Percentiles rank a stretch among this genome's conserved stretches.
These are phyloP conservation scores for Ichneumon xanthorius DNA, from an alignment of 2,888 invertebrate genomes.

Conservation along the genomic window DNA sequence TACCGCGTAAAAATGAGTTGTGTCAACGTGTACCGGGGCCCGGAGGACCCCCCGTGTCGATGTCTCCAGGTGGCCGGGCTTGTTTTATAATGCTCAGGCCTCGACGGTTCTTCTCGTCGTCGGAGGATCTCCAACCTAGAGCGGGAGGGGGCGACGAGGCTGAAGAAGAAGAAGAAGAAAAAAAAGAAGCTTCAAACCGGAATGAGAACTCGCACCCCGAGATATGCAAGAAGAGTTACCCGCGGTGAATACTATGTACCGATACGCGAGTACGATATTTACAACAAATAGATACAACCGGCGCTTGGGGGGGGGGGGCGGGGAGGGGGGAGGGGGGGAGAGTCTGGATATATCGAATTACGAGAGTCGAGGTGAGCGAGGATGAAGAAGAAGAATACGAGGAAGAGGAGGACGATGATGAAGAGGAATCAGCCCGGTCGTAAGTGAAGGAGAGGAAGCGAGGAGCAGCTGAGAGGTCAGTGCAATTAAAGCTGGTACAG, in stretches of 20 bases:
- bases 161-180: neutral
- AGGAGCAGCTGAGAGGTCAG: constrained; percentile 18
- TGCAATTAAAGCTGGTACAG: constrained; percentile 52
- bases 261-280: neutral
- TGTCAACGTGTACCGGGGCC: constrained; percentile 80
- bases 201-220: constrained; percentile 52
- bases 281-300: neutral
- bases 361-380: constrained; percentile 7
- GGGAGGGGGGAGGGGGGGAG: too few species aligned
- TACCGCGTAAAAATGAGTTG: constrained; percentile 84
- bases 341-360: constrained; percentile 19
- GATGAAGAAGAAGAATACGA: neutral
- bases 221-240: constrained; percentile 25
- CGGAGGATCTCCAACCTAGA: constrained; percentile 23
- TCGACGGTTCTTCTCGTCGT: constrained; percentile 41
- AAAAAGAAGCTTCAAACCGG: constrained; percentile 50
- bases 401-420: neutral
- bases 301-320: too few species aligned
- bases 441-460: constrained; percentile 23
- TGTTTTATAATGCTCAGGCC: constrained; percentile 76
- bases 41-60: constrained; percentile 76
- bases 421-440: constrained; percentile 15
- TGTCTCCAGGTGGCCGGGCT: constrained; percentile 80
- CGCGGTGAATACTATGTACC: constrained; percentile 1
- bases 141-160: neutral